These are phyloP conservation scores for Drosophila kanekoi DNA, from an alignment of 2,888 invertebrate species.

Conservation along the genomic window DNA sequence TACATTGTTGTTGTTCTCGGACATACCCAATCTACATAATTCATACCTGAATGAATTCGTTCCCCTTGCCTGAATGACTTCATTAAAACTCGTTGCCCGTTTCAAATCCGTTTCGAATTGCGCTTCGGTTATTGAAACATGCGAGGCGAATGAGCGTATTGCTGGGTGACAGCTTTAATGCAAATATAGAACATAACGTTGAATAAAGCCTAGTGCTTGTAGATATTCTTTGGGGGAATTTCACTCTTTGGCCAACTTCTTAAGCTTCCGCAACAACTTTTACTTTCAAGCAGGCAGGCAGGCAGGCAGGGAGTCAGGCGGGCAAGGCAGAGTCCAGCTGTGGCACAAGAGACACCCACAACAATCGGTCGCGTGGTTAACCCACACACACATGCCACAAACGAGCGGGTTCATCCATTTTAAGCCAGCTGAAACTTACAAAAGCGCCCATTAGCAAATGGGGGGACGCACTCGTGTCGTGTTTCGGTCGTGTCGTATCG, in stretches of 20 bases:
- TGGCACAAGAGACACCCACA: slow-evolving; percentile 59
- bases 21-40: slow-evolving; percentile 1
- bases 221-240: slow-evolving; percentile 4
- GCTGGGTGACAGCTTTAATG: slow-evolving; percentile 5
- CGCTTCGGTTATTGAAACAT: slow-evolving; percentile 4
- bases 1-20: not conserved
- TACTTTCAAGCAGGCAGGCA: slow-evolving; percentile 57
- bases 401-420: slow-evolving; percentile 73
- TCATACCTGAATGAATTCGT: slow-evolving; percentile 7
- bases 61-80: slow-evolving; percentile 24
- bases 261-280: slow-evolving; percentile 65
- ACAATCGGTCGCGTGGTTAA: slow-evolving; percentile 17
- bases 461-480: slow-evolving; percentile 62
- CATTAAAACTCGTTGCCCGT: slow-evolving; percentile 28
- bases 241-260: slow-evolving; percentile 36
- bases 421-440: slow-evolving; percentile 65
- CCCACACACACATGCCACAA: slow-evolving; percentile 51
- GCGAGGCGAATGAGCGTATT: not conserved
- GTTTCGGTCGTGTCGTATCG: slow-evolving; percentile 62
- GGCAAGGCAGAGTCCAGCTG: slow-evolving; percentile 47
- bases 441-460: slow-evolving; percentile 73
- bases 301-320: not conserved
- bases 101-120: slow-evolving; percentile 25
- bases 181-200: not conserved
- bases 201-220: no score